These are phyloP conservation scores for Vombatus ursinus DNA, from an alignment of 2,113 vertebrate genomes.

Conservation along the genomic window DNA sequence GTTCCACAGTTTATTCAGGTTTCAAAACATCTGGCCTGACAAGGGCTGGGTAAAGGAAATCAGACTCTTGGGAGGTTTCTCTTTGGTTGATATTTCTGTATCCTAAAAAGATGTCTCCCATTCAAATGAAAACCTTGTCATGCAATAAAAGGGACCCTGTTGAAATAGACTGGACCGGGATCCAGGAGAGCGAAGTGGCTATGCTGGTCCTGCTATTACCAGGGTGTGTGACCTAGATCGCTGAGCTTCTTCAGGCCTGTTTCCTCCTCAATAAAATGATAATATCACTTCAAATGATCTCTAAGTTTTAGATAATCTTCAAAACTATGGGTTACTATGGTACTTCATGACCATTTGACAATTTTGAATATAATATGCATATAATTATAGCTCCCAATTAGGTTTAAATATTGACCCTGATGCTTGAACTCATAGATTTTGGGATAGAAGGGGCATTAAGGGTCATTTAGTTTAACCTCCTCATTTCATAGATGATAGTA, in stretches of 20 bases:
- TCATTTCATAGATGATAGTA: constrained; percentile 11
- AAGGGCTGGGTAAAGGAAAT: neutral
- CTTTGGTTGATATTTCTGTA: constrained; percentile 40
- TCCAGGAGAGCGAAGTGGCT: neutral
- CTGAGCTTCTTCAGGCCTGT: neutral
- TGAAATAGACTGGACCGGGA: neutral
- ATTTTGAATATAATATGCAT: neutral
- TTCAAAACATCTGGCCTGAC: constrained; percentile 17
- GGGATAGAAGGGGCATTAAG: neutral
- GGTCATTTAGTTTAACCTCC: neutral
- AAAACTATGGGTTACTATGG: neutral
- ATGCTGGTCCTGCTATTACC: neutral
- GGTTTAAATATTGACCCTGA: neutral
- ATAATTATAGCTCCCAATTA: neutral
- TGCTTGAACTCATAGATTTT: neutral
- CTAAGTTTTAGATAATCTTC: neutral
- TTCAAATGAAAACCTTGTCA: constrained; percentile 34
- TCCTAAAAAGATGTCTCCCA: constrained; percentile 37
- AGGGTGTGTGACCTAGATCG: neutral
- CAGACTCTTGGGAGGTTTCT: constrained; percentile 8
- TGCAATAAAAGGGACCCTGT: neutral
- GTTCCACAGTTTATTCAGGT: neutral
- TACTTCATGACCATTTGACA: neutral
- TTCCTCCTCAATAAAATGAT: neutral
- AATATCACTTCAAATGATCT: neutral